Base-by-base conservation (phyloP, 2,888 invertebrate genomes). In the Papilio elwesi region DNA sequence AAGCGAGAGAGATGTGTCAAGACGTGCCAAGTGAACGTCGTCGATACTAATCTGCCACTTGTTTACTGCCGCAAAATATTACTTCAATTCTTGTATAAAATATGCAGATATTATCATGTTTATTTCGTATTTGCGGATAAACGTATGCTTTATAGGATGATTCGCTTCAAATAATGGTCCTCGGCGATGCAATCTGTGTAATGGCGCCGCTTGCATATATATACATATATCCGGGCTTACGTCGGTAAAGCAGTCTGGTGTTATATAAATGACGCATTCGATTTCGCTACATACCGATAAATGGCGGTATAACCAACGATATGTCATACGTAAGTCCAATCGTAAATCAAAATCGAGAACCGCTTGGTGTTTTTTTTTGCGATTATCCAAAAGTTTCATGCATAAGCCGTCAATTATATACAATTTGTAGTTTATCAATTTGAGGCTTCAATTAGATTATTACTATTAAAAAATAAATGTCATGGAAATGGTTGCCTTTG, bases 201-300 rank as follows among this genome's bases (percentile, higher is more conserved):
- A 26, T n/a, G n/a, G n/a, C n/a, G n/a, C n/a, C n/a, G n/a, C n/a
- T n/a, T n/a, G n/a, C n/a, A n/a, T n/a, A n/a, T n/a, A n/a, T n/a
- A n/a, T n/a, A n/a, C n/a, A n/a, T n/a, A n/a, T n/a, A n/a, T n/a
- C n/a, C n/a, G n/a, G n/a, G n/a, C n/a, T n/a, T n/a, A n/a, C 26
- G 59, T 59, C 59, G 59, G 59, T 59, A 38, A 59, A 59, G 26
- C 59, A 59, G 59, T 59, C 5, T n/a, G n/a, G 8, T 59, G 6
- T n/a, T 26, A 26, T 4, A 26, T n/a, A 26, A 53, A 10, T 53
- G 52, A 16, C 9, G 52, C 15, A 9, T 3, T 9, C n/a, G 9
- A n/a, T 57, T 57, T 11, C 38, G n/a, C 59, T 9, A 38, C 38
- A 38, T 9, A 8, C n/a, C 59, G n/a, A 59, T 59, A 59, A 38